Conservation (phyloP, 2,797 vertebrate species). For the Pangasius mekongensis region DNA sequence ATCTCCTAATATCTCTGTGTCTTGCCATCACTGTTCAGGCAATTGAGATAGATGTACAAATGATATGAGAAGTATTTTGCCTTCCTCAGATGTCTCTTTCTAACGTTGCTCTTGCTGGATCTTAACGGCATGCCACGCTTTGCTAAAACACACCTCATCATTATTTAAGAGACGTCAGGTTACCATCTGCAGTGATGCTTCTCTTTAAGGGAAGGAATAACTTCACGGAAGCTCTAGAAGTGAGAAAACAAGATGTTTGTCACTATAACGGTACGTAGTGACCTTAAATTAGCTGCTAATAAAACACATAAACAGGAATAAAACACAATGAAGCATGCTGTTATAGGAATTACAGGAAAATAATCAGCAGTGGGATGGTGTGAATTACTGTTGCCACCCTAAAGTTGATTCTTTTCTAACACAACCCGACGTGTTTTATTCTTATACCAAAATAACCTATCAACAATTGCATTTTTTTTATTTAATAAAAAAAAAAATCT, state of each 20-base stretch:
- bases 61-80: slow-evolving; percentile 42
- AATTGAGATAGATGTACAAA: slow-evolving; percentile 30
- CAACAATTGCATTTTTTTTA: neutral
- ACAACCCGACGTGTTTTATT: neutral
- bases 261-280: neutral
- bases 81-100: slow-evolving; percentile 41
- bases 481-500: neutral
- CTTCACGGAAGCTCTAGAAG: slow-evolving; percentile 26
- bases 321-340: neutral
- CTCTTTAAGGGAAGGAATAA: slow-evolving; percentile 17
- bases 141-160: neutral
- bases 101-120: slow-evolving; percentile 10
- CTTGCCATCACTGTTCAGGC: slow-evolving; percentile 28
- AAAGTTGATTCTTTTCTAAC: neutral
- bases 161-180: slow-evolving; percentile 16
- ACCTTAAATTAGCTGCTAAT: slow-evolving; percentile 25
- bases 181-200: slow-evolving; percentile 34
- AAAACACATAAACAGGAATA: neutral
- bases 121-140: slow-evolving; percentile 36
- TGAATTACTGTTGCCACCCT: neutral
- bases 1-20: slow-evolving; percentile 37
- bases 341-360: neutral
- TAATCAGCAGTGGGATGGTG: neutral
- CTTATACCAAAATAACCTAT: no score
- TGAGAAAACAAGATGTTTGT: neutral